Base-by-base conservation (phyloP, 2,113 vertebrate genomes). In the Toxotes chatareus region DNA sequence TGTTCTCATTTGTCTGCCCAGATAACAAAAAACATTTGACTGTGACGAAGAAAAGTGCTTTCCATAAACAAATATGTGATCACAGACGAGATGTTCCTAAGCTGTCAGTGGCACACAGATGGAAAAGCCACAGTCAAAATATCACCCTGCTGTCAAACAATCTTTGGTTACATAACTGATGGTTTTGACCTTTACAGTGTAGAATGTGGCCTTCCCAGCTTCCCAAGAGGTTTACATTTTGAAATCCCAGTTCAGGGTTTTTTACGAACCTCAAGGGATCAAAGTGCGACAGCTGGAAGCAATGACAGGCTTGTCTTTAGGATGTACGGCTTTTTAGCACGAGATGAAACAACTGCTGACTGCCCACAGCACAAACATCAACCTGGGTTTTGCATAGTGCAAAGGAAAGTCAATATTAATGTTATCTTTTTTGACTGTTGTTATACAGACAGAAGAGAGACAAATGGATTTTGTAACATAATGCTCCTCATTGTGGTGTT, bases 181-280 rank as follows among this genome's bases (percentile, higher is more conserved):
- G 7, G 16, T 85, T 71, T 80, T 65, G 36, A 82, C 68, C 53
- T 10, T 27, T 42, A n/a, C 16, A 11, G 70, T 40, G 51, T 9
- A 72, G 77, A 73, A 38, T 75, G 78, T 62, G 31, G 31, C 51
- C 38, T 71, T 47, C 82, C 36, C 51, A 63, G 76, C 57, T 79
- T 80, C 83, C 67, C 53, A 60, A 55, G 70, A 86, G 72, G 68
- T 92, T 89, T 66, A 67, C 47, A 5, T 87, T 79, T 76, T 47
- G 34, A 80, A 88, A 88, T 79, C 27, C 57, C 62, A 68, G 49
- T 38, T 76, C 9, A 55, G 36, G 70, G 59, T 84, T 67, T 82
- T 79, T 47, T 64, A 27, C 11, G 34, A 64, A 87, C 73, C 77
- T 85, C 77, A n/a, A 46, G 75, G 83, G 88, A 79, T 87, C 69